Base-by-base conservation (phyloP, 1,140 invertebrate species). In the Nebria ingens region DNA sequence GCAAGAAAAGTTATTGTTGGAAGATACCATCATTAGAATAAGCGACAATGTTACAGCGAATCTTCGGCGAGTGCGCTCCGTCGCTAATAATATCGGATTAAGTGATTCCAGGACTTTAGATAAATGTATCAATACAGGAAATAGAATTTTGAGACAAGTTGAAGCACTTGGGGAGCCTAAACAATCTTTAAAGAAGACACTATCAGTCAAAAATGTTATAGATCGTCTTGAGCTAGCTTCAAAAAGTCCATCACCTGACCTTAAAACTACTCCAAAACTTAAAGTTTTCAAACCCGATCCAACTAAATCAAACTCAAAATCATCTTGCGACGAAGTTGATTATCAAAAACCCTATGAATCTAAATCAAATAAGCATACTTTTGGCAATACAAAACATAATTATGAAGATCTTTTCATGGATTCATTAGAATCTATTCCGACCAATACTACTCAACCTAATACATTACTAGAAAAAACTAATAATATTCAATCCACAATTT, bases 91-190 rank as follows among this genome's bases (percentile, higher is more conserved):
- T 34, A 9, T 29, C 11, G 15, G 22, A 19, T 12, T 19, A 2
- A 2, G n/a, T 1, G 67, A 70, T 56, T 64, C 67, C 42, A 52
- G 68, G 19, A 29, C 52, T 20, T 54, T 71, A 49, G 66, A 69
- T 40, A 70, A 71, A 58, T 71, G 68, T 40, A 52, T 68, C 58
- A 63, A 64, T 58, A 71, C 69, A 50, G 70, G 69, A 52, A 68
- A 69, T 25, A 63, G 68, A 23, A 64, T 71, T 23, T 55, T 70
- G 21, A 65, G 65, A 2, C 68, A 71, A 56, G 68, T 68, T 29
- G 69, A 71, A 59, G 64, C 55, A 0, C 53, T 69, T 15, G 40
- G 21, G 21, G 57, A 55, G 22, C 53, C 25, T 34, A 2, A 38
- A 40, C 12, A 2, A 1, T 11, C n/a, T 3, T 6, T 50, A 4